Evolutionary conservation across 2,797 vertebrate genomes (phyloP), one percentile per base, ranked within the genome.

Genomic region (Salarias fasciatus): DNA sequence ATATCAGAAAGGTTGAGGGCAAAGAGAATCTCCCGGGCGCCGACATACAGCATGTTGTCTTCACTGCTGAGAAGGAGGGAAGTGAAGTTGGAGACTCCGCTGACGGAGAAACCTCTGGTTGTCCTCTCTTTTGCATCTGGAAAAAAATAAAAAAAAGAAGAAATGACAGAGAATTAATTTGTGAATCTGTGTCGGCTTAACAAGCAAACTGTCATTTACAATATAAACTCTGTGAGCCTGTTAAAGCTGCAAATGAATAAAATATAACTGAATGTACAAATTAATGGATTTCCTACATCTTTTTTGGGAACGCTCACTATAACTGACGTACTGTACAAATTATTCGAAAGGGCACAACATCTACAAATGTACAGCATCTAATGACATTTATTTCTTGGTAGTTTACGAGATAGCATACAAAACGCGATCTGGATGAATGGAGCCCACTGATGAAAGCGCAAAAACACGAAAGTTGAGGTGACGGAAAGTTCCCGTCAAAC

Each of bases 41-140:
- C 97, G 8, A 95, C 85, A 1, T 96, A 99, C 35, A 99, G 82
- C 5, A 80, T 92, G 76, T 73, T 29, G 2, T 96, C 94, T 0
- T 96, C 94, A 0, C 80, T 83, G 68, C 95, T 96, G 80, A 99
- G 94, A 62, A 97, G 93, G 11, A 99, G 72, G 2, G 95, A 91
- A 0, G 96, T 97, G 71, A 91, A 96, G 90, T 98, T 97, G 80
- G 88, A 80, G 53, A 94, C 79, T 0, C 92, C 92, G 0, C 85
- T 77, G 4, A 59, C 89, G 42, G 94, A 91, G 63, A 98, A 98
- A 63, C 89, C 87, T 72, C 65, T 92, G 65, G 92, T 86, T 0
- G 80, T 82, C 47, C 96, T 93, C 83, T 96, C 94, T 58, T 87
- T 90, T 3, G 89, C 90, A 82, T 92, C 92, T 94, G 73, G 11